Conservation (phyloP, 2,797 vertebrate species). For the Brachyrhaphis roseni region DNA sequence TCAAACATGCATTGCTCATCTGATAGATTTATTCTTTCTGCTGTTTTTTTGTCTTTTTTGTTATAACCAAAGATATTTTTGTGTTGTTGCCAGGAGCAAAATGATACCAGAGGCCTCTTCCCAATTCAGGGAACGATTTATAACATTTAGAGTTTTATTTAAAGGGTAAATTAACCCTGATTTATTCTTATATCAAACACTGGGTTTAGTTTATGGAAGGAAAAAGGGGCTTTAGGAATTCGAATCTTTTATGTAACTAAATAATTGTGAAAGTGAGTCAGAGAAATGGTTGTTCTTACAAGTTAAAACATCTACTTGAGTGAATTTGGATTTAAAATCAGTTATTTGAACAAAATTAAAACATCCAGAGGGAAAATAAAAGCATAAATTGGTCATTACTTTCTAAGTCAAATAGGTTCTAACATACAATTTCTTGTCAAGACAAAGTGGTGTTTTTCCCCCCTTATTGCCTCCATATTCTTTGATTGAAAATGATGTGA, state of each 20-base stretch:
- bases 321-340: neutral
- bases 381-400: neutral
- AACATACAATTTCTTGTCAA: neutral
- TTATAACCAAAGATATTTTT: slow-evolving; percentile 81
- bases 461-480: slow-evolving; percentile 24
- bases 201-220: slow-evolving; percentile 66
- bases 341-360: neutral
- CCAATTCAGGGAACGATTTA: slow-evolving; percentile 44
- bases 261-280: neutral
- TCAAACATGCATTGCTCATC: slow-evolving; percentile 37
- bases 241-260: neutral
- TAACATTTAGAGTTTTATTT: slow-evolving; percentile 66
- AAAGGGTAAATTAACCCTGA: slow-evolving; percentile 58
- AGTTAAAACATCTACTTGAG: too few species aligned
- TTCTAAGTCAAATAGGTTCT: neutral
- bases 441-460: slow-evolving; percentile 14
- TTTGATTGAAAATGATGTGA: slow-evolving; percentile 35
- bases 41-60: slow-evolving; percentile 42
- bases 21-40: slow-evolving; percentile 31
- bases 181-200: slow-evolving; percentile 73
- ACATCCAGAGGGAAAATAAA: neutral
- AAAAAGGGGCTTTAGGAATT: slow-evolving; percentile 1
- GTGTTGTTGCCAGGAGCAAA: slow-evolving; percentile 81
- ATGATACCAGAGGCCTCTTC: slow-evolving; percentile 57
- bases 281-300: too few species aligned